phyloP scores from a whole-genome alignment of 2,113 vertebrate species.

The Aptenodytes forsteri region DNA sequence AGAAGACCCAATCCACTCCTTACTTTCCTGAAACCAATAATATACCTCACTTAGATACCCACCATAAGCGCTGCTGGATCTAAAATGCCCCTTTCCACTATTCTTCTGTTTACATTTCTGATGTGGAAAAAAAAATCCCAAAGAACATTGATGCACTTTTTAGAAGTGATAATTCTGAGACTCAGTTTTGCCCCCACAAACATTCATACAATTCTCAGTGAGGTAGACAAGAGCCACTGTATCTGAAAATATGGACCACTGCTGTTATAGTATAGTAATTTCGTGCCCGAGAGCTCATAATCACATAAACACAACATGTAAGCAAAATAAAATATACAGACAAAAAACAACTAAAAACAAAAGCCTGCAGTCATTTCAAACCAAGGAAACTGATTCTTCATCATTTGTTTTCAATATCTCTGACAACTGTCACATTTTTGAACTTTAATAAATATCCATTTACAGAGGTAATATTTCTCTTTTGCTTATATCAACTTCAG shows the following conservation, averaged over 20 bases:
- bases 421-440: background rate
- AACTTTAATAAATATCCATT: background rate
- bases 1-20: background rate
- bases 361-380: background rate
- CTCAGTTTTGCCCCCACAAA: background rate
- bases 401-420: background rate
- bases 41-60: background rate
- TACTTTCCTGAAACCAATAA: background rate
- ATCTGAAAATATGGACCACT: background rate
- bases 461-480: background rate
- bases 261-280: background rate
- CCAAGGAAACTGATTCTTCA: background rate
- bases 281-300: background rate
- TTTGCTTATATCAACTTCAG: background rate
- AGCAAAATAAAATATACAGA: background rate
- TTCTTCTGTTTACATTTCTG: background rate
- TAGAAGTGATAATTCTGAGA: background rate
- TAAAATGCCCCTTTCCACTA: background rate
- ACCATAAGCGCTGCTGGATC: background rate
- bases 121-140: fast-evolving
- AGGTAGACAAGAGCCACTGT: background rate
- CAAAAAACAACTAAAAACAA: background rate
- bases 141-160: background rate
- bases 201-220: background rate
- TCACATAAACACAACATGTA: background rate